A percentile compares a stretch with the other conserved stretches of the same genome.
Conservation (phyloP, 2,888 invertebrate genomes). For the Mylabris sibirica region DNA sequence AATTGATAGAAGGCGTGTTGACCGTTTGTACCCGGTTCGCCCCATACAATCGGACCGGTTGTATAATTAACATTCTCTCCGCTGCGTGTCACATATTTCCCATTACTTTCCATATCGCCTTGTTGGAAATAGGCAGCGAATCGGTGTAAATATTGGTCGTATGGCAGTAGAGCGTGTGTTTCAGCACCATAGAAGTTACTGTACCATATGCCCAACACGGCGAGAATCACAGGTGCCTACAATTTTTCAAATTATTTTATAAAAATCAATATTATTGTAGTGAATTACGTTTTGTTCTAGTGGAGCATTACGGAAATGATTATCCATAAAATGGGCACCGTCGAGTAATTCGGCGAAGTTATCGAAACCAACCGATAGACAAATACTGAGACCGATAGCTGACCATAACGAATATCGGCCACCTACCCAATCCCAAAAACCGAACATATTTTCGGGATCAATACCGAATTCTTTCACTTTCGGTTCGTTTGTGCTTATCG, state of each 20-base stretch:
- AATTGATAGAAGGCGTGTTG: conserved; percentile 99
- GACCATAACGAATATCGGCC: conserved; percentile 98
- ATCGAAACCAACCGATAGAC: conserved; percentile 90
- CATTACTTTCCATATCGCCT: conserved; percentile 99
- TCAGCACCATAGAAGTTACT: conserved; percentile 93
- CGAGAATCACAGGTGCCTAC: conserved; percentile 92
- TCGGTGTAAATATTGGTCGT: conserved; percentile 98
- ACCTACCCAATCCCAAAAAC: conserved; percentile 99
- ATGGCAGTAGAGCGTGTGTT: conserved; percentile 95
- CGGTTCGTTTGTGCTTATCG: conserved; percentile 91
- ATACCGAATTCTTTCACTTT: conserved; percentile 99
- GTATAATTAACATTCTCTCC: conserved; percentile 68
- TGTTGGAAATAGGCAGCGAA: conserved; percentile 99
- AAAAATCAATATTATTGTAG: background rate
- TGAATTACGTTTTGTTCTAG: conserved; percentile 88
- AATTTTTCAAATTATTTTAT: conserved; percentile 38
- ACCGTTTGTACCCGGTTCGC: conserved; percentile 99
- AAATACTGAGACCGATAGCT: conserved; percentile 97
- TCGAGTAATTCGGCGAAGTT: conserved; percentile 91
- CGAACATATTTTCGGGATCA: conserved; percentile 97
- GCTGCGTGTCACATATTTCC: conserved; percentile 86
- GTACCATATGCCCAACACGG: conserved; percentile 93
- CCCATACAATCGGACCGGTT: conserved; percentile 91
- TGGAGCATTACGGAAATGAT: conserved; percentile 88
- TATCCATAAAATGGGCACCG: conserved; percentile 93